phyloP scores from a whole-genome alignment of 2,113 vertebrate species.

The Piprites chloris region DNA sequence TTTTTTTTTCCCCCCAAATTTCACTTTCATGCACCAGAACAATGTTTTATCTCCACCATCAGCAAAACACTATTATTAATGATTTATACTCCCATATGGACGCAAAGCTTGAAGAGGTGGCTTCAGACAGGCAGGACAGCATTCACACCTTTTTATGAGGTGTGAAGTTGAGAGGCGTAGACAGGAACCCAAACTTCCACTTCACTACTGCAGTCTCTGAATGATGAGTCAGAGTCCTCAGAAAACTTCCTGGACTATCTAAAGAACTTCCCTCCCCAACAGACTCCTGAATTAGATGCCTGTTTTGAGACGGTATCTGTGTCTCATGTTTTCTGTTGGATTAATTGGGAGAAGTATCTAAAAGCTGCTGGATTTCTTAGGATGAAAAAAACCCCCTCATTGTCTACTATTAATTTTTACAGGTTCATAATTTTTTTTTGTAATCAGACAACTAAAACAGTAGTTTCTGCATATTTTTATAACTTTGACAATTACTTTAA shows the following conservation, averaged over 20 bases:
- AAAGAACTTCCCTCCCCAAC: not conserved
- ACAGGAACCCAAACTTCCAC: not conserved
- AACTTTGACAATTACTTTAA: constrained; percentile 23
- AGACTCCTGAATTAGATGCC: not conserved
- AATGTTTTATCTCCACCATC: not conserved
- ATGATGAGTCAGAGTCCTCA: not conserved
- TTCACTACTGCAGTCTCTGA: not conserved
- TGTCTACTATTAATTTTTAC: not conserved
- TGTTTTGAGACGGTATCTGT: not conserved
- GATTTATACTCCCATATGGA: not conserved
- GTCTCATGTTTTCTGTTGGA: not conserved
- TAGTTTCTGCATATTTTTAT: constrained; percentile 12
- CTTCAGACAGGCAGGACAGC: not conserved
- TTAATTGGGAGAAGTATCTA: constrained; percentile 22
- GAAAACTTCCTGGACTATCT: not conserved
- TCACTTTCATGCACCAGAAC: not conserved
- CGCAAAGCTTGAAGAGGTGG: not conserved
- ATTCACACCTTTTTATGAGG: not conserved
- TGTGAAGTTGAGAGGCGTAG: not conserved
- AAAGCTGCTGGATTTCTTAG: not conserved
- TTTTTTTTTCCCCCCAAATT: not conserved
- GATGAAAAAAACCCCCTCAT: not conserved
- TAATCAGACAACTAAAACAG: constrained; percentile 4
- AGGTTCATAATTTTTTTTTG: not conserved
- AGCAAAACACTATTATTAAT: not conserved